A percentile compares a stretch with the other conserved stretches of the same genome.
These are phyloP conservation scores for Macroteleia sp. DNA, from an alignment of 2,888 invertebrate genomes.

Conservation along the genomic window DNA sequence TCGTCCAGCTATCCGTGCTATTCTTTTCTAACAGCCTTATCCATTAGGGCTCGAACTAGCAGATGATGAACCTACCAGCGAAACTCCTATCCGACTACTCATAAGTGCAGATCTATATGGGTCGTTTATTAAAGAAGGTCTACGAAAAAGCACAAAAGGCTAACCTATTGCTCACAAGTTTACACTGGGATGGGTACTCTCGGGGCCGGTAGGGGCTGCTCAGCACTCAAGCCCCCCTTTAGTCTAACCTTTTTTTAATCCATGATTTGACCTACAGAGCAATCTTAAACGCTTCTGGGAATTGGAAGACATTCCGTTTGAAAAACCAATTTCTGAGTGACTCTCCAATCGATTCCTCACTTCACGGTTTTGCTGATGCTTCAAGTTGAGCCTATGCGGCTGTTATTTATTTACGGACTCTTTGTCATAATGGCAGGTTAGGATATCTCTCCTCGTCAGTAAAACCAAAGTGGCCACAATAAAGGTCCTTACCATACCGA, in stretches of 20 bases:
- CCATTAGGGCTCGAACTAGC: neutral
- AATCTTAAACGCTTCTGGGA: constrained; percentile 35
- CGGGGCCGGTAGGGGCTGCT: neutral
- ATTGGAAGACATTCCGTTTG: constrained; percentile 29
- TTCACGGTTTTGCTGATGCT: constrained; percentile 67
- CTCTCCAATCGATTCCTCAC: neutral
- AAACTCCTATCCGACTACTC: neutral
- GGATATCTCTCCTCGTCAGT: too few relatives aligned
- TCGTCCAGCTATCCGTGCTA: neutral
- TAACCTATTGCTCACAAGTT: neutral
- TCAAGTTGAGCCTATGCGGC: too few relatives aligned
- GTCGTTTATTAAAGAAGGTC: neutral
- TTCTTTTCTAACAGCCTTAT: neutral
- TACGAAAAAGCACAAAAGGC: neutral
- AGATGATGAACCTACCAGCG: neutral
- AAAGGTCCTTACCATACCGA: too few relatives aligned
- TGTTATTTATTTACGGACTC: too few relatives aligned
- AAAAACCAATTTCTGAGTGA: neutral
- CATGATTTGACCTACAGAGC: neutral
- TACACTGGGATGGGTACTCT: constrained; percentile 11
- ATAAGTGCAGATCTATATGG: constrained; percentile 1
- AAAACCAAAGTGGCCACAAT: too few relatives aligned
- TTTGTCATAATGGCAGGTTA: too few relatives aligned
- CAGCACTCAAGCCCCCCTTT: neutral
- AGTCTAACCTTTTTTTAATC: neutral